These are phyloP conservation scores for Pelochelys cantorii DNA, from an alignment of 2,797 vertebrate genomes.

Conservation along the genomic window DNA sequence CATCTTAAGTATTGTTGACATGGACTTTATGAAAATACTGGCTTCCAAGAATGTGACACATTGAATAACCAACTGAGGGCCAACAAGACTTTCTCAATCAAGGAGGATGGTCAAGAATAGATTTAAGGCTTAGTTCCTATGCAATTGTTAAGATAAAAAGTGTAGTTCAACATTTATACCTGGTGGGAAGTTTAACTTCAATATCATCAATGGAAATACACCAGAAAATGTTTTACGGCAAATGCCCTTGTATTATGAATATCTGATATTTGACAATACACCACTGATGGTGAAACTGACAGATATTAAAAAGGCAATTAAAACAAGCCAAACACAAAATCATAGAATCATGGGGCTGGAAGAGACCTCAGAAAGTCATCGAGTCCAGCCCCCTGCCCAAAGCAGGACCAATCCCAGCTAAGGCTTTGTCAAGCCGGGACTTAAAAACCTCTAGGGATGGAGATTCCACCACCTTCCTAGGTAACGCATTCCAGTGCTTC, in stretches of 20 bases:
- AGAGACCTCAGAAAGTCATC: no score
- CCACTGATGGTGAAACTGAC: neutral
- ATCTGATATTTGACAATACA: neutral
- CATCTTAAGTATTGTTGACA: neutral
- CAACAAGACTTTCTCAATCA: neutral
- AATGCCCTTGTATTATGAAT: neutral
- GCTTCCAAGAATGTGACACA: neutral
- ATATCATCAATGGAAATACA: constrained; percentile 6
- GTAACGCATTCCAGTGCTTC: no score
- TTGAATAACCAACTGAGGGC: neutral
- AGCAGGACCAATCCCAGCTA: no score
- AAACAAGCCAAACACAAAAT: constrained; percentile 28
- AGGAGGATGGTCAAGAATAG: neutral
- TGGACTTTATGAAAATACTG: neutral
- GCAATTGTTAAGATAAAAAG: constrained; percentile 10
- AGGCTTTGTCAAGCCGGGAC: no score
- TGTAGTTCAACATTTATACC: neutral
- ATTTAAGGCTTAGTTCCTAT: neutral
- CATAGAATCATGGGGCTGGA: neutral
- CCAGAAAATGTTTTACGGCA: neutral
- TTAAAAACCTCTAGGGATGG: no score
- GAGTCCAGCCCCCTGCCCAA: no score
- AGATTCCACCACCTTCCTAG: no score
- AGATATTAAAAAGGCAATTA: neutral
- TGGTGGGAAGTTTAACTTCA: neutral